A percentile compares a stretch with the other conserved stretches of the same genome.
These are phyloP conservation scores for Rhyzopertha dominica DNA, from an alignment of 1,140 invertebrate genomes.

Conservation along the genomic window DNA sequence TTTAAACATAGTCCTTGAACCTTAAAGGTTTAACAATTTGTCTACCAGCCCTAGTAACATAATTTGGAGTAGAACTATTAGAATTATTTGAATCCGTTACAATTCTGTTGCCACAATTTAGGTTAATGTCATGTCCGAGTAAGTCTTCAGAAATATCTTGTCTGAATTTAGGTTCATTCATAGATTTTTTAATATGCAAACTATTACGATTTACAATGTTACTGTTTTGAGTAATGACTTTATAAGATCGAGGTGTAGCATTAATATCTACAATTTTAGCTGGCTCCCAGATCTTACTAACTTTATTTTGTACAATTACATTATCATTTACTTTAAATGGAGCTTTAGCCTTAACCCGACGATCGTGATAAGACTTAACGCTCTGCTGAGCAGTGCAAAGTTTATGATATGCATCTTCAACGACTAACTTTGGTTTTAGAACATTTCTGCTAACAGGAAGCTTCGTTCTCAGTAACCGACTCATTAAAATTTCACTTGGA, in stretches of 20 bases:
- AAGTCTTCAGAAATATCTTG: too few relatives aligned
- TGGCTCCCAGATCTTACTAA: neutral
- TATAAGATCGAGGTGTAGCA: neutral
- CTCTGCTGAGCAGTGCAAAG: neutral
- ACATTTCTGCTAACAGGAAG: neutral
- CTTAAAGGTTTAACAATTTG: too few relatives aligned
- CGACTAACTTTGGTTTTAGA: conserved; percentile 1
- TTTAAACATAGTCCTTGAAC: too few relatives aligned
- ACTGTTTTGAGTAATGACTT: conserved; percentile 3
- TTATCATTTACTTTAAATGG: conserved; percentile 1
- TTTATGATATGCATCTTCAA: neutral
- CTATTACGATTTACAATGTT: too few relatives aligned
- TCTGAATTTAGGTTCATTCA: too few relatives aligned
- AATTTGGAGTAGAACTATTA: too few relatives aligned
- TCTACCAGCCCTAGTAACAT: too few relatives aligned
- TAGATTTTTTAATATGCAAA: conserved; percentile 2
- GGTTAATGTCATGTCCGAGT: too few relatives aligned
- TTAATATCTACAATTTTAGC: neutral
- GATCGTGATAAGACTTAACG: conserved; percentile 6
- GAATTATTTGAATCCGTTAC: too few relatives aligned
- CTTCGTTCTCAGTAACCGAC: neutral
- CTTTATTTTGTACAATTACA: neutral
- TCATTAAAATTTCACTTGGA: too few relatives aligned
- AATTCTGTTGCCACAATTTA: too few relatives aligned
- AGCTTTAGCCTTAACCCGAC: neutral